Evolutionary conservation across 2,113 vertebrate genomes (phyloP).

Genomic region (Rhadina sibilatrix): DNA sequence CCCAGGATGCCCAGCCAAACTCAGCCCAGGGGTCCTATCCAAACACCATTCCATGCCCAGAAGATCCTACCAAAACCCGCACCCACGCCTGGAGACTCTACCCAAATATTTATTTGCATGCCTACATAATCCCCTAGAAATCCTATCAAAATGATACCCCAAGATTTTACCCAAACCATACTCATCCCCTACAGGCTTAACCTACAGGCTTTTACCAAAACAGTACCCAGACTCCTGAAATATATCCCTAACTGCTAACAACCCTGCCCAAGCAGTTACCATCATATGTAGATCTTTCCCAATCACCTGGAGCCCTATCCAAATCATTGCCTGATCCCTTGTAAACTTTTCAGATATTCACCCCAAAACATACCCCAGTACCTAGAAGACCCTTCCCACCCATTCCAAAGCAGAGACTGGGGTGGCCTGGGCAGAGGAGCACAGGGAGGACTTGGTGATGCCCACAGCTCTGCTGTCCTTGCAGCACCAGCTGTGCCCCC

Average conservation of each 20-base stretch:
- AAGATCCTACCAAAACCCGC: background rate
- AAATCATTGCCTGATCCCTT: background rate
- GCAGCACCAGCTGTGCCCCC: slow-evolving; percentile 37
- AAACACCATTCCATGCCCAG: background rate
- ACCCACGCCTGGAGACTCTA: background rate
- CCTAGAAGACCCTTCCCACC: background rate
- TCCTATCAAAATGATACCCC: background rate
- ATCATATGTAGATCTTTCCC: background rate
- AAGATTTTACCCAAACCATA: background rate
- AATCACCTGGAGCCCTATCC: background rate
- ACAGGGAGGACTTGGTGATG: background rate
- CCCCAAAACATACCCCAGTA: background rate
- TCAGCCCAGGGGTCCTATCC: background rate
- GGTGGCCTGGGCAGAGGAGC: background rate
- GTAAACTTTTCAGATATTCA: background rate
- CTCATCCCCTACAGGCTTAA: background rate
- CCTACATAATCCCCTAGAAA: background rate
- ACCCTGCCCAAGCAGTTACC: background rate
- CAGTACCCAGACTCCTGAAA: background rate
- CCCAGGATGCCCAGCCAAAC: background rate
- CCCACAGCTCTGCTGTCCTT: background rate
- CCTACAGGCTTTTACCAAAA: background rate
- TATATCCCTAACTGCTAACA: background rate
- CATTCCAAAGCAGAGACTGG: fast-evolving
- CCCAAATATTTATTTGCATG: background rate